Percentiles rank a stretch among this genome's conserved stretches.
These are phyloP conservation scores for Triplophysa yarkandensis DNA, from an alignment of 2,797 vertebrate genomes.

Conservation along the genomic window DNA sequence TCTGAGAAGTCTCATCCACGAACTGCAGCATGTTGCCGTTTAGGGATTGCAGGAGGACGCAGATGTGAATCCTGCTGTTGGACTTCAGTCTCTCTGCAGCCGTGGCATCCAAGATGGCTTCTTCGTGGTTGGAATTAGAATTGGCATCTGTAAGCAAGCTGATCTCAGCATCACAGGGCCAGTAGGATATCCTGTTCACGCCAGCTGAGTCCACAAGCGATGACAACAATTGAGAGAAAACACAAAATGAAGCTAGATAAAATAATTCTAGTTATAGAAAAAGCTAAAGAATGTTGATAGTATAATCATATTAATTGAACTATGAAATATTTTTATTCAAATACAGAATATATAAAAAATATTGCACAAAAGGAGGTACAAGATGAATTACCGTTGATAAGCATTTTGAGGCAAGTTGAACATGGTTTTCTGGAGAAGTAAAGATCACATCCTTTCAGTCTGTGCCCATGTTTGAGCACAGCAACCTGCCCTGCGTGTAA, in stretches of 20 bases:
- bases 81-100: conserved; percentile 90
- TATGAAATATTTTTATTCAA: too few relatives aligned
- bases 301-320: too few relatives aligned
- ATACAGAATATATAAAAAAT: too few relatives aligned
- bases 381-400: conserved; percentile 95
- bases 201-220: conserved; percentile 74
- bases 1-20: conserved; percentile 83
- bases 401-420: conserved; percentile 94
- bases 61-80: conserved; percentile 87
- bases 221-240: too few relatives aligned
- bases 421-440: conserved; percentile 96
- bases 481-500: conserved; percentile 92
- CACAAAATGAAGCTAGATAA: too few relatives aligned
- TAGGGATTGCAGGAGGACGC: conserved; percentile 86
- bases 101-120: conserved; percentile 84
- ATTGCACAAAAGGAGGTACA: too few relatives aligned
- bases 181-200: conserved; percentile 91
- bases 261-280: too few relatives aligned
- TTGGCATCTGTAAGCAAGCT: conserved; percentile 75
- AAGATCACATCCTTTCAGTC: conserved; percentile 85
- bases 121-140: conserved; percentile 67
- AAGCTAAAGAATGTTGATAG: too few relatives aligned
- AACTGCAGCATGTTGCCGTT: conserved; percentile 83
- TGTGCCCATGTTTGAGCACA: conserved; percentile 84
- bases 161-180: conserved; percentile 93